Evolutionary conservation across 2,888 invertebrate genomes (phyloP).

Genomic region (Timandra comae): DNA sequence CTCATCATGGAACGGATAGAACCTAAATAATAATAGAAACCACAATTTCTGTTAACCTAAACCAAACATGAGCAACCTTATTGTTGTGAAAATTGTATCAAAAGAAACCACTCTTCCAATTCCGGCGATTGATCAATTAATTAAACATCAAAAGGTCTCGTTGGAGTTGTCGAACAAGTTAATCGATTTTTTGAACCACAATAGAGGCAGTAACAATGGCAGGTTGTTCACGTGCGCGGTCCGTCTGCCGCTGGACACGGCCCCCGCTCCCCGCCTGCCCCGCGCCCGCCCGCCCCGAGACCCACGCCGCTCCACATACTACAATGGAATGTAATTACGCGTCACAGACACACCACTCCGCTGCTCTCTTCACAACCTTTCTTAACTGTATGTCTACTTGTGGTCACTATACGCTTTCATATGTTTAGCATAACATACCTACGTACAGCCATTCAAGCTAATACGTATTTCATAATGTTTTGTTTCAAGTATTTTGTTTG

Average conservation of each 20-base stretch:
- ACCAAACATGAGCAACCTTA: no score
- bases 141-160: conserved; percentile 15
- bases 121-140: conserved; percentile 17
- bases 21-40: no score
- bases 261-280: conserved; percentile 2
- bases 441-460: no score
- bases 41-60: no score
- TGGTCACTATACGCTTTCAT: not conserved
- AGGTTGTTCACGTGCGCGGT: conserved; percentile 15
- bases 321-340: conserved; percentile 69
- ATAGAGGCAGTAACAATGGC: conserved; percentile 23
- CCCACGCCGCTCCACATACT: conserved; percentile 27
- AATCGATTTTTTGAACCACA: conserved; percentile 22
- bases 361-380: conserved; percentile 29
- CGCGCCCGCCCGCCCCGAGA: conserved; percentile 11
- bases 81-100: conserved; percentile 1
- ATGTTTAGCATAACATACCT: no score
- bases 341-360: conserved; percentile 45
- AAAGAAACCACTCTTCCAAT: conserved; percentile 11
- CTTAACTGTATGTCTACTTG: conserved; percentile 14
- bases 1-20: no score
- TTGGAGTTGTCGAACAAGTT: conserved; percentile 19
- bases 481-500: no score
- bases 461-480: no score
- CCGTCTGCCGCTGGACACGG: not conserved